Evolutionary conservation across 2,113 vertebrate species (phyloP).

Genomic region (Mobula birostris): DNA sequence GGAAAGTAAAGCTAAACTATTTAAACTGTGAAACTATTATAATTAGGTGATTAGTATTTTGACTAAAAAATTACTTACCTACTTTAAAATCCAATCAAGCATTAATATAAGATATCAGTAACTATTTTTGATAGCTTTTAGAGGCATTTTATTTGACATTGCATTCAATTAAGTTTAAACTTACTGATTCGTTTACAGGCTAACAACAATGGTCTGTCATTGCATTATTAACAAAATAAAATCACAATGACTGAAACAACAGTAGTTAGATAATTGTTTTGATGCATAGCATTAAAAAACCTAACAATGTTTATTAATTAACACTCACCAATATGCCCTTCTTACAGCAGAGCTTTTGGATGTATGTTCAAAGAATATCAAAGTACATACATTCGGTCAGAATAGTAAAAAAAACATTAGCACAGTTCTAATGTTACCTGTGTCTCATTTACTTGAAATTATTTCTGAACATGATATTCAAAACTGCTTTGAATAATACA

Average conservation of each 20-base stretch:
- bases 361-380: constrained; percentile 8
- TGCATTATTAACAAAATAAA: constrained; percentile 16
- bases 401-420: background rate
- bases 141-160: constrained; percentile 9
- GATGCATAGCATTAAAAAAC: background rate
- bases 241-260: background rate
- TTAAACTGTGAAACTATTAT: background rate
- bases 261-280: background rate
- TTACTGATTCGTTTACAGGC: background rate
- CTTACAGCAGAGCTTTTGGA: background rate
- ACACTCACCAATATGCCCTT: background rate
- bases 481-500: constrained; percentile 1
- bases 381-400: background rate
- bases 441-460: background rate
- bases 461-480: background rate
- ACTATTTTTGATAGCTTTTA: background rate
- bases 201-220: background rate
- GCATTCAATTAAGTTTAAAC: background rate
- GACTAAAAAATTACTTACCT: background rate
- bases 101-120: background rate
- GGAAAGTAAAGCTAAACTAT: background rate
- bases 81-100: background rate
- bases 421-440: background rate
- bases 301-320: background rate
- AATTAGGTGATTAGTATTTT: constrained; percentile 25